Base-by-base conservation (phyloP, 1,140 invertebrate species). In the Tetragonula clypearis region DNA sequence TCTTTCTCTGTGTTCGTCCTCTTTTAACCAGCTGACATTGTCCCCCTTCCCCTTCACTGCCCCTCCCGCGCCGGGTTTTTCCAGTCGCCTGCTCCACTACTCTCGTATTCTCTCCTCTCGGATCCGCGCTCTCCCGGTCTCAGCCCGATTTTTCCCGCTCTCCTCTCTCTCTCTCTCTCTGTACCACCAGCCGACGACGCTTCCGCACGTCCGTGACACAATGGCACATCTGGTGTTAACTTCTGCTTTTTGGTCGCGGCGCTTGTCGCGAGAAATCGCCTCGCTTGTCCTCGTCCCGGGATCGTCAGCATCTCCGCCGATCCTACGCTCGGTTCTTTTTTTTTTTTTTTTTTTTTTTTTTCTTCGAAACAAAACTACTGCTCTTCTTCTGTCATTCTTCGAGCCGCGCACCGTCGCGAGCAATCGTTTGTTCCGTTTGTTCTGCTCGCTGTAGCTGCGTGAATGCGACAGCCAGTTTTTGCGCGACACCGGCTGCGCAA, bases 221-320 rank as follows among this genome's bases (percentile, higher is more conserved):
- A 89, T 90, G 78, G 88, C 88, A 85, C 88, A 90, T 90, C 88
- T 90, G 88, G 85, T 66, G 74, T 65, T 72, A 60, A 71, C 77
- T 81, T 35, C 55, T 75, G 35, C 65, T 72, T 83, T 80, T 73
- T 53, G 75, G 78, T 77, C 71, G 66, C 60, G 74, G 55, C 88
- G 76, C 49, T 82, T 75, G 71, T 75, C 55, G 68, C 77, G 68
- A 81, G 84, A 84, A 84, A 86, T 84, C 58, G 55, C 35, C 87
- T 60, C 79, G 60, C 30, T 79, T 78, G 66, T 53, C 56, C 74
- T 12, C 35, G n/a, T 19, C 19, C 19, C 58, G 6, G 35, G 30
- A 1, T 17, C 5, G 21, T 69, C 21, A 41, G 26, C 58, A 55
- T 76, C 80, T 82, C 72, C 72, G 60, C 21, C 80, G 72, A 82